Percentiles rank a stretch among this genome's conserved stretches.
Conservation (phyloP, 2,888 invertebrate species). For the Chromoteleia sp. region DNA sequence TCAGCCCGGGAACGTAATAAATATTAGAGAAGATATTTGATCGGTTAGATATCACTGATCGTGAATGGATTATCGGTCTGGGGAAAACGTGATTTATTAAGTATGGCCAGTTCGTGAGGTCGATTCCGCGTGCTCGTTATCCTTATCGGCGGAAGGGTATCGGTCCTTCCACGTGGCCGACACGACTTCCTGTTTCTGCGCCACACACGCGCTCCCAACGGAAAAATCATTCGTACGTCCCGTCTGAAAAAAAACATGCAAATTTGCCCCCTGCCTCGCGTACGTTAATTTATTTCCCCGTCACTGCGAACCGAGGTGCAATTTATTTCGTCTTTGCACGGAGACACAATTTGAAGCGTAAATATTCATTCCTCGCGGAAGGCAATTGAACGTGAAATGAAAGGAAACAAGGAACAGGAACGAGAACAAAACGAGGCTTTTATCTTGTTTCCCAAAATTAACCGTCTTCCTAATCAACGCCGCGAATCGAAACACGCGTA, state of each 20-base stretch:
- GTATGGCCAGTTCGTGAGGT: constrained; percentile 74
- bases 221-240: constrained; percentile 27
- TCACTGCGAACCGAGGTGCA: background rate
- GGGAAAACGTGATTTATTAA: constrained; percentile 81
- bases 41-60: constrained; percentile 74
- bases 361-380: background rate
- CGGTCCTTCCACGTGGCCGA: constrained; percentile 68
- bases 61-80: constrained; percentile 75
- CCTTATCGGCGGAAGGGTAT: constrained; percentile 79
- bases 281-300: constrained; percentile 4
- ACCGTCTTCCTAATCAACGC: constrained; percentile 13
- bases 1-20: constrained; percentile 46
- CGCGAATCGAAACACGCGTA: constrained; percentile 30
- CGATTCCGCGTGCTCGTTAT: constrained; percentile 75
- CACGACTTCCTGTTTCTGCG: constrained; percentile 68
- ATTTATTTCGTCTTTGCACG: constrained; percentile 9
- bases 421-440: background rate
- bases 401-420: background rate
- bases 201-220: constrained; percentile 31
- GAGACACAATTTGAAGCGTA: background rate
- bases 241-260: constrained; percentile 18
- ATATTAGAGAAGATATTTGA: constrained; percentile 57
- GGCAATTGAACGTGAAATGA: background rate
- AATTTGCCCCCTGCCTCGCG: background rate
- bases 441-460: constrained; percentile 8